These are phyloP conservation scores for Trichechus manatus DNA, from an alignment of 2,113 vertebrate species.

Conservation along the genomic window DNA sequence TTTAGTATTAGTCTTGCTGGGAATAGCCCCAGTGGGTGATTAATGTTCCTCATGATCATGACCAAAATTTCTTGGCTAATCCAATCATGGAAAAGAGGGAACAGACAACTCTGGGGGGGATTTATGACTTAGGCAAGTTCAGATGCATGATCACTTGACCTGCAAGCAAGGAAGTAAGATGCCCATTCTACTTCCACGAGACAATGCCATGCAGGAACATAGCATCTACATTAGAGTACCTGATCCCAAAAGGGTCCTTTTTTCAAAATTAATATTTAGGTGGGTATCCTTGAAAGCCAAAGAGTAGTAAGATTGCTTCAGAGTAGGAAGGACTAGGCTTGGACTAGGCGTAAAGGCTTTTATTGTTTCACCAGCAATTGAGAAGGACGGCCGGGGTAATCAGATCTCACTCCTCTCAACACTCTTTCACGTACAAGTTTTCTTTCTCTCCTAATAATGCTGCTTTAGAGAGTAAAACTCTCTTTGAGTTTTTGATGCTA, in stretches of 20 bases:
- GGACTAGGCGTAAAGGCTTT: background rate
- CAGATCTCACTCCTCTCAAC: background rate
- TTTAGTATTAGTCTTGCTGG: background rate
- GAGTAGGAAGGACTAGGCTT: background rate
- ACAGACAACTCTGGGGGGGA: background rate
- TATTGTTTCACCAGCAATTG: slow-evolving; percentile 32
- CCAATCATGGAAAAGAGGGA: background rate
- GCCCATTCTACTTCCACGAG: background rate
- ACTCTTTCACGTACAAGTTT: background rate
- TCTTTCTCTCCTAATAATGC: background rate
- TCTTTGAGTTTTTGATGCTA: background rate
- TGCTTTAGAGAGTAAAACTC: too few species aligned
- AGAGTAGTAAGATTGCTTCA: background rate
- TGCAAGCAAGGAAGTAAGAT: background rate
- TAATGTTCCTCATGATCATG: background rate
- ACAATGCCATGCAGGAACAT: background rate
- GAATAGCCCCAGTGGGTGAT: background rate
- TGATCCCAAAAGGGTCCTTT: background rate
- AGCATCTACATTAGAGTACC: background rate
- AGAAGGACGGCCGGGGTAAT: background rate
- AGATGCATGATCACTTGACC: background rate
- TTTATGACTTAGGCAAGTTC: background rate
- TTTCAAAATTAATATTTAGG: background rate
- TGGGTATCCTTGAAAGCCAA: background rate
- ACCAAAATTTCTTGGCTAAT: background rate